A percentile compares a stretch with the other conserved stretches of the same genome.
phyloP scores from a whole-genome alignment of 2,113 vertebrate genomes.

The Mormyrus iriodes region DNA sequence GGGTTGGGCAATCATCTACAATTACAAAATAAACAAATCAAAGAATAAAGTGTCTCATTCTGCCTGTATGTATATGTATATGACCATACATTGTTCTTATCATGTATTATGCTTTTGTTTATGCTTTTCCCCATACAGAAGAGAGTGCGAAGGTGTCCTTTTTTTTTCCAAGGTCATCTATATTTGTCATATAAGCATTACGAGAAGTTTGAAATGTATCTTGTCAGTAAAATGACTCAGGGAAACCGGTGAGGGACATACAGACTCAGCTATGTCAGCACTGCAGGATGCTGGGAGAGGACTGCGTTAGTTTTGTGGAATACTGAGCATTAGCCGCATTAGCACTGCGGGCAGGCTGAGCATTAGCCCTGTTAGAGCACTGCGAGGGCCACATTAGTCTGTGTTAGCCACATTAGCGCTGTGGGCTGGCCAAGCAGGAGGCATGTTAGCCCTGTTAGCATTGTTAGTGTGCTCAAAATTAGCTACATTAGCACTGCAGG shows the following conservation, averaged over 20 bases:
- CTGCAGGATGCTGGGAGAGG: neutral
- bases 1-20: neutral
- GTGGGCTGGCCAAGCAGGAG: accelerated
- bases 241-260: neutral
- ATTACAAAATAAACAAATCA: neutral
- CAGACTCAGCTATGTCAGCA: neutral
- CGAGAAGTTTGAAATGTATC: neutral
- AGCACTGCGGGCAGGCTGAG: neutral
- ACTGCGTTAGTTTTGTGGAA: neutral
- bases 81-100: neutral
- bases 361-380: neutral
- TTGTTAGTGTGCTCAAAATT: neutral
- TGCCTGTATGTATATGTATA: neutral
- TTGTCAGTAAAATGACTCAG: neutral
- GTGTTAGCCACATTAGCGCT: neutral
- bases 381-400: neutral
- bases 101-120: neutral
- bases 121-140: neutral
- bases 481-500: neutral
- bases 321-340: neutral
- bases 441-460: neutral
- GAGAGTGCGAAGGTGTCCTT: neutral
- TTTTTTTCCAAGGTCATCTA: neutral
- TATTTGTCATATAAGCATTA: neutral
- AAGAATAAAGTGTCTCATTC: neutral